phyloP scores from a whole-genome alignment of 2,888 invertebrate genomes.

The Himalopsyche tibetana region DNA sequence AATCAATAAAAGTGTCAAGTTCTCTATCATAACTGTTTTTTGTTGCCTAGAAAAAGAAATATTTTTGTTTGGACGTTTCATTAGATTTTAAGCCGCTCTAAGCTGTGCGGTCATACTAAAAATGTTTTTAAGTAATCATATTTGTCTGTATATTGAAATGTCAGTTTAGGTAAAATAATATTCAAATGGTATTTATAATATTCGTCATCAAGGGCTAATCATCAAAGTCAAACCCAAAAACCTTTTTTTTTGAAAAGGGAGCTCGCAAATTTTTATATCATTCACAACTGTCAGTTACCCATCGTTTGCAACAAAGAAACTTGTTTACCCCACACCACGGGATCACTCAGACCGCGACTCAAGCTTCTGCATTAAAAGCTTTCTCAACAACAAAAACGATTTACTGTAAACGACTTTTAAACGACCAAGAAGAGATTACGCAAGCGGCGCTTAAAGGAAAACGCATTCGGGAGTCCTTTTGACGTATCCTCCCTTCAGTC shows the following conservation, averaged over 20 bases:
- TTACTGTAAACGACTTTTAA: conserved; percentile 64
- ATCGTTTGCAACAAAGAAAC: conserved; percentile 31
- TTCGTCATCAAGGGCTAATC: too few species aligned
- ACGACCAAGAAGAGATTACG: conserved; percentile 62
- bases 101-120: too few species aligned
- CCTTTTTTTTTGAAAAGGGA: neutral
- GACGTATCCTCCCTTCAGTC: conserved; percentile 30
- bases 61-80: too few species aligned
- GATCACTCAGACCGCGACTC: conserved; percentile 13
- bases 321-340: neutral
- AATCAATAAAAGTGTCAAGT: too few species aligned
- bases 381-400: conserved; percentile 61
- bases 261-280: neutral
- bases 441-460: conserved; percentile 21
- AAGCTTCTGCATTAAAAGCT: conserved; percentile 55
- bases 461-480: conserved; percentile 46
- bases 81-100: too few species aligned
- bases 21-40: too few species aligned
- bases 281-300: neutral
- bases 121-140: too few species aligned
- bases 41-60: too few species aligned
- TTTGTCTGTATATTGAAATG: too few species aligned
- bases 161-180: too few species aligned
- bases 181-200: too few species aligned
- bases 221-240: neutral